Evolutionary conservation across 2,113 vertebrate genomes (phyloP).

Genomic region (Engraulis encrasicolus): DNA sequence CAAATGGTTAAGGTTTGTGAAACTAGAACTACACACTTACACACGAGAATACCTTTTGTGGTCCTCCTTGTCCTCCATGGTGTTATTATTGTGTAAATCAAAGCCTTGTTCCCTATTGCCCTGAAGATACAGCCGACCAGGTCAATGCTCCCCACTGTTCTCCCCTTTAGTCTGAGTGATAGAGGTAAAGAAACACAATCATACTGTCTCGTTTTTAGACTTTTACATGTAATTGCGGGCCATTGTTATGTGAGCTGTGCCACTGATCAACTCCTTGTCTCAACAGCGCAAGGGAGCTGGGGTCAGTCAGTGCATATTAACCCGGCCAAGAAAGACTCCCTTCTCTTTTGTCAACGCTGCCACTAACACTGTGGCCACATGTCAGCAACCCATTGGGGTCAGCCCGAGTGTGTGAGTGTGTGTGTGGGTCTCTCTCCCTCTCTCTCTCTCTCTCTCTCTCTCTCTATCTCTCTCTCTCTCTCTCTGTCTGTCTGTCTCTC

Average conservation of each 20-base stretch:
- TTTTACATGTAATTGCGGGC: neutral
- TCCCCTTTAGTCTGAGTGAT: neutral
- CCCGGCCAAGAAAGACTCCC: slow-evolving; percentile 24
- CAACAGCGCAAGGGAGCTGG: neutral
- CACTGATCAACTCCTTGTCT: neutral
- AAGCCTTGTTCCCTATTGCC: too few relatives aligned
- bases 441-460: too few relatives aligned
- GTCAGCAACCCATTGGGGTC: slow-evolving; percentile 12
- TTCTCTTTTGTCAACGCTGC: slow-evolving; percentile 9
- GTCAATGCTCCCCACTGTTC: too few relatives aligned
- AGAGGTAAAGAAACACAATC: neutral
- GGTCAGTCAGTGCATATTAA: slow-evolving; percentile 24
- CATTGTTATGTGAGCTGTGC: neutral
- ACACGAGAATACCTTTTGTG: too few relatives aligned
- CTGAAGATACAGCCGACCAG: too few relatives aligned
- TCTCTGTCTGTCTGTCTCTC: too few relatives aligned
- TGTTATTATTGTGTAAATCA: too few relatives aligned
- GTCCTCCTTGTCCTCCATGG: too few relatives aligned
- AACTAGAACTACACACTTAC: too few relatives aligned
- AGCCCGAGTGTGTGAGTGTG: slow-evolving; percentile 22
- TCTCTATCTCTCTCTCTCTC: too few relatives aligned
- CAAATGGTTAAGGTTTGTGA: slow-evolving; percentile 43
- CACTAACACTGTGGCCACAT: neutral
- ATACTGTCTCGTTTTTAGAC: neutral
- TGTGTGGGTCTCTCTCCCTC: too few relatives aligned